These are phyloP conservation scores for Bombus sibiricus DNA, from an alignment of 1,140 invertebrate species.

Conservation along the genomic window DNA sequence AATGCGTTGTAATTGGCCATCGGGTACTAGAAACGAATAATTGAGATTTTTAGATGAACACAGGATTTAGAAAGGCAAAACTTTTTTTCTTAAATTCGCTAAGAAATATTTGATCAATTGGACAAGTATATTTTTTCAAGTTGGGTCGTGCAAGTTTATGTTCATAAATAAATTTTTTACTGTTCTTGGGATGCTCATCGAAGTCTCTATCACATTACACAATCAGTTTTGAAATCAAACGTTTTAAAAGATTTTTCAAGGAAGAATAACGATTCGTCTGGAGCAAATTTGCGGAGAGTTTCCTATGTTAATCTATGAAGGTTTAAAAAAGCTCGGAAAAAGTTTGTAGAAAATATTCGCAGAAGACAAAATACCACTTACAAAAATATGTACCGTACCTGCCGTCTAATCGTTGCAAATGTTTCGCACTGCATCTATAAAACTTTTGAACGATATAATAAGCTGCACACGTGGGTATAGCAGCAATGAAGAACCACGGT, in stretches of 20 bases:
- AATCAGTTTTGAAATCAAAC: too few relatives aligned
- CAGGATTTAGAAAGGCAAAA: not conserved
- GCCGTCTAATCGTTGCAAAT: conserved; percentile 73
- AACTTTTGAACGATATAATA: conserved; percentile 89
- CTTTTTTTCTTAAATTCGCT: not conserved
- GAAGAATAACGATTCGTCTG: not conserved
- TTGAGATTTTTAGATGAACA: not conserved
- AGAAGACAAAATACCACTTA: not conserved
- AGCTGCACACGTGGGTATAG: conserved; percentile 85
- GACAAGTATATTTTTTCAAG: too few relatives aligned
- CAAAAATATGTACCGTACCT: conserved; percentile 53
- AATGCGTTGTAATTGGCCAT: conserved; percentile 88
- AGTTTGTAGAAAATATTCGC: not conserved
- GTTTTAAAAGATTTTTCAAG: not conserved
- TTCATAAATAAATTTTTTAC: too few relatives aligned
- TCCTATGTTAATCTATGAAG: too few relatives aligned
- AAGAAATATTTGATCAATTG: not conserved
- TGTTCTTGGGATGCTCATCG: too few relatives aligned
- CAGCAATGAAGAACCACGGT: conserved; percentile 88
- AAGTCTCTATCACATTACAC: too few relatives aligned
- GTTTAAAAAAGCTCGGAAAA: not conserved
- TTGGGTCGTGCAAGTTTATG: too few relatives aligned
- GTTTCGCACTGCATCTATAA: conserved; percentile 89
- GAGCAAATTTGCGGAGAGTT: too few relatives aligned
- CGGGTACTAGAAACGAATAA: conserved; percentile 82